Base-by-base conservation (phyloP, 2,797 vertebrate genomes). In the Malacoraja senta region DNA sequence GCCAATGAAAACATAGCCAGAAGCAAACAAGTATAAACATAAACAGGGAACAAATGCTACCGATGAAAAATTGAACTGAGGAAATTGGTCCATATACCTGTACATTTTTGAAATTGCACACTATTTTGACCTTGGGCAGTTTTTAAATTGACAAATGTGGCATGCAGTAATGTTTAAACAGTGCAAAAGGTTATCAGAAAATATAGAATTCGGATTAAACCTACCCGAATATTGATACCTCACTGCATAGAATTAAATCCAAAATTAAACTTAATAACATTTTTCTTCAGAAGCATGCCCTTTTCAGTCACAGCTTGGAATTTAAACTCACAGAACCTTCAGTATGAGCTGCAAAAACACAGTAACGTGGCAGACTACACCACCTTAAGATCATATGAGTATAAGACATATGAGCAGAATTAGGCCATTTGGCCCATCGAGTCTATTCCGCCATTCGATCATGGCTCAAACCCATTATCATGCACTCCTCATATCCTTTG, bases 171-270 rank as follows among this genome's bases (percentile, higher is more conserved):
- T 26, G 53, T 61, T 13, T n/a, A 74, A 74, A 74, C 24, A 53
- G 61, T 26, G 26, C 53, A 84, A 84, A 58, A 83, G 44, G 26
- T 15, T 61, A 63, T 61, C 3, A 84, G 58, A n/a, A 61, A 61
- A 61, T n/a, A 84, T 26, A 83, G 53, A 83, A 83, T 58, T 83
- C n/a, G 61, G 12, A 84, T 84, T 84, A 84, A 84, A 84, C 81
- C 26, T 35, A 78, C 17, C 71, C 19, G 3, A 21, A 3, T 61
- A 35, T 79, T 13, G 7, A 35, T 29, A 76, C 74, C 12, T n/a
- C 38, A 32, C 8, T 80, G 17, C 32, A 17, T 84, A 7, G 24
- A 74, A 21, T 74, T 24, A 74, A 74, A 74, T 84, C 58, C 29
- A 6, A 84, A 83, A 44, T 26, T 26, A 44, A 80, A 44, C 9